Base-by-base conservation (phyloP, 2,888 invertebrate genomes). In the Sicus ferrugineus region DNA sequence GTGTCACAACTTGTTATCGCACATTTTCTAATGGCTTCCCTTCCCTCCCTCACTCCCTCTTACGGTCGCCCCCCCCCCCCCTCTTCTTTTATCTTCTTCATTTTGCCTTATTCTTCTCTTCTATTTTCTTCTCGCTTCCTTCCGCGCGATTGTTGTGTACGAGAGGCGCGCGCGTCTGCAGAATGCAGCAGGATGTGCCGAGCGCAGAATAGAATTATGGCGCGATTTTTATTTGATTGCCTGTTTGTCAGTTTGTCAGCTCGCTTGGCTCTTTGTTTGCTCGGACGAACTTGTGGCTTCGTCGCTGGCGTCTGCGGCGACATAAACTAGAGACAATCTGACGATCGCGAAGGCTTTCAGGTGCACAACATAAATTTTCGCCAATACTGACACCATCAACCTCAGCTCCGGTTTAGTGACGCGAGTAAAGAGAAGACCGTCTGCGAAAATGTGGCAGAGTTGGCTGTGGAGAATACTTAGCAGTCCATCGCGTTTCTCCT, bases 1-100 rank as follows among this genome's bases (percentile, higher is more conserved):
- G 59, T 59, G 58, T 67, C 67, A 67, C 59, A 59, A 67, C 58
- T 58, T 59, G 58, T 31, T 59, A 46, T 28, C 48, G 30, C 21
- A 14, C 54, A 34, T 31, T 50, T 64, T 50, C 50, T 42, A 61
- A 42, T 26, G 6, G 23, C 28, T 61, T 23, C 28, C 26, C 2
- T 19, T 34, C 6, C 19, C 26, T 38, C 38, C 28, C 31, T 19
- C 9, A 30, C 14, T 28, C 3, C 30, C 9, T 26, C 14, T 30
- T 56, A 3, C 3, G 11, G 28, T 56, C 19, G 23, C n/a, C 1
- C 16, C 42, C 14, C 6, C 26, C 11, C 42, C 42, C 42, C 19
- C 42, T 34, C 21, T 31, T 19, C 14, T 5, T 61, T 26, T 21
- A 9, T 21, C 3, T 23, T 19, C 42, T 42, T 42, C 4, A 23